Evolutionary conservation across 2,888 invertebrate genomes (phyloP).

Genomic region (Lycia hirtaria): DNA sequence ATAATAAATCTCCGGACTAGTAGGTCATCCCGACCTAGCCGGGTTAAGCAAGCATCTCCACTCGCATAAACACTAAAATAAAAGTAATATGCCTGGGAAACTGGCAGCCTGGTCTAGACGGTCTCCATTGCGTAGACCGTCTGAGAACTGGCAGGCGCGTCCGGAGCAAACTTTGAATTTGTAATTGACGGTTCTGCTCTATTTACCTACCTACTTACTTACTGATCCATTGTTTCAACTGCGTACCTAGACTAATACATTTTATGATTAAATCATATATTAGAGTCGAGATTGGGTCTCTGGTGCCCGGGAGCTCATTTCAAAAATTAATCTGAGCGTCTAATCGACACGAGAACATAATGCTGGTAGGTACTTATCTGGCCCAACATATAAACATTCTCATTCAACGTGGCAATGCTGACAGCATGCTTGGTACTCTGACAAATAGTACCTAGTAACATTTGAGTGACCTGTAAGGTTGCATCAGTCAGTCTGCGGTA

Average conservation of each 20-base stretch:
- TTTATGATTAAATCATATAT: background rate
- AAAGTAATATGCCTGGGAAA: constrained; percentile 53
- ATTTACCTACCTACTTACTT: no score
- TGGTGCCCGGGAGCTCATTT: no score
- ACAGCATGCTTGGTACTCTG: no score
- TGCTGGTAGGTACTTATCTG: no score
- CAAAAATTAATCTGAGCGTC: no score
- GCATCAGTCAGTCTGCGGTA: no score
- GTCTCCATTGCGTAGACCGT: constrained; percentile 42
- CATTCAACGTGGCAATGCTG: no score
- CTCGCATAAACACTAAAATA: constrained; percentile 47
- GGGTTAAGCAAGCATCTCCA: constrained; percentile 43
- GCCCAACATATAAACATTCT: no score
- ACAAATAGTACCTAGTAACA: no score
- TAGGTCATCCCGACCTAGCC: constrained; percentile 36
- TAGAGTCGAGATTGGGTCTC: no score
- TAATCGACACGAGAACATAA: no score
- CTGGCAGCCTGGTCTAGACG: constrained; percentile 62
- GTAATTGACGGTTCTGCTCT: constrained; percentile 31
- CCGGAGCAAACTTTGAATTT: constrained; percentile 49
- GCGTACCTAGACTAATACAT: background rate
- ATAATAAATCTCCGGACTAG: constrained; percentile 5
- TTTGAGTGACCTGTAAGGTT: no score
- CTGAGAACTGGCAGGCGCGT: constrained; percentile 43
- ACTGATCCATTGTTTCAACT: constrained; percentile 29